Percentiles rank a stretch among this genome's conserved stretches.
phyloP scores from a whole-genome alignment of 2,113 vertebrate genomes.

The Ictalurus punctatus region DNA sequence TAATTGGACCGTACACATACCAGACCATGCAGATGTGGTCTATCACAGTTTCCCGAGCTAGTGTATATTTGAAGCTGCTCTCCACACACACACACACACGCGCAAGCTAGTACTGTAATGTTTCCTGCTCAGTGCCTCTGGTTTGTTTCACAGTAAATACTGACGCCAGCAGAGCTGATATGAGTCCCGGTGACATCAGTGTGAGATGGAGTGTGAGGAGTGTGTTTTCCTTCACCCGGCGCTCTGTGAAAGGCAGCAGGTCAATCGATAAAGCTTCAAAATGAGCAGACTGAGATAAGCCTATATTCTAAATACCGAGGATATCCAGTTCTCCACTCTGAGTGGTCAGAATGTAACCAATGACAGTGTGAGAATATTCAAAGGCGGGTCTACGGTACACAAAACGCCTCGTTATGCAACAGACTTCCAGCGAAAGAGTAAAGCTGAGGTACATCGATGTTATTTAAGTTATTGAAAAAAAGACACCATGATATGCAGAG shows the following conservation, averaged over 20 bases:
- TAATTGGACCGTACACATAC: constrained; percentile 25
- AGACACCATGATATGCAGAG: no score
- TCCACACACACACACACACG: constrained; percentile 1
- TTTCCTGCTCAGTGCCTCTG: constrained; percentile 21
- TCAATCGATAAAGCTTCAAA: neutral
- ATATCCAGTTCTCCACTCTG: neutral
- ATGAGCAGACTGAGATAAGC: neutral
- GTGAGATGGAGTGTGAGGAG: constrained; percentile 13
- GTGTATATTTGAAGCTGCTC: constrained; percentile 12
- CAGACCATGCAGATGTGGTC: constrained; percentile 34
- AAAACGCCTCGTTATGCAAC: neutral
- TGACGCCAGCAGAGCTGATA: constrained; percentile 7
- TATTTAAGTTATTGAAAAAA: no score
- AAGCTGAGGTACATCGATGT: no score
- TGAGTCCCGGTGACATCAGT: constrained; percentile 9
- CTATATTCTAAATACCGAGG: neutral
- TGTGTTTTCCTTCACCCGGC: neutral
- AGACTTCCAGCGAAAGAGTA: neutral
- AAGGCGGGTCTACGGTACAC: neutral
- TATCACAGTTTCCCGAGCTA: constrained; percentile 9
- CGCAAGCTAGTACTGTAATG: neutral
- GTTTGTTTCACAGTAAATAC: constrained; percentile 33
- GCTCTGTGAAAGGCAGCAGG: constrained; percentile 8
- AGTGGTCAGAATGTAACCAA: neutral
- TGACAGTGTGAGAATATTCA: no score